Base-by-base conservation (phyloP, 2,888 invertebrate species). In the Coronaproctus castanopsis region DNA sequence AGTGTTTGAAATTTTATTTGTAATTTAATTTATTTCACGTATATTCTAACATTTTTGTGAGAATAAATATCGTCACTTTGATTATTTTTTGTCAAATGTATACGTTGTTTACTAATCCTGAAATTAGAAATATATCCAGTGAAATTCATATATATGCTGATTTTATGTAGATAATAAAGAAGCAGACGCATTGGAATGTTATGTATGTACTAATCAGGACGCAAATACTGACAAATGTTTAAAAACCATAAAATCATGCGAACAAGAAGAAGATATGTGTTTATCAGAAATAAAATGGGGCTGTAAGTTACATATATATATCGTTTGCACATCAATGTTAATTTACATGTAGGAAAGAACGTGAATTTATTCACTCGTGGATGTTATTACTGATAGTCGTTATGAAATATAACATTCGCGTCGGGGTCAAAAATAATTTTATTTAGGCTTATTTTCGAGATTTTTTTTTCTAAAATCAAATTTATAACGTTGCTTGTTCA, bases 251-350 rank as follows among this genome's bases (percentile, higher is more conserved):
- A 85, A 83, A 72, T 89, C 87, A 10, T 97, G 96, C 71, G 85
- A 88, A 65, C 82, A 83, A 66, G 83, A 81, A 49, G 83, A 95
- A 69, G 88, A 91, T 71, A 81, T 85, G 61, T 93, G 92, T 71
- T 76, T 87, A 64, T 84, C 93, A 0, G 87, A 88, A 71, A 87
- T 95, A 24, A 82, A 82, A 72, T 96, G 95, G 95, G 91, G 93
- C 68, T 87, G 88, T 77, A 70, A 76, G 78, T 76, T 55, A 14
- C 14, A 8, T 36, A 36, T 8, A 8, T 8, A 36, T 36, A 8
- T 14, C 5, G 5, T 5, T 8, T 8, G 14, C 14, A 36, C 14
- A 36, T 36, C 5, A 36, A 36, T 8, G 36, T 36, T 36, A 36
- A 36, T 36, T 5, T 14, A 36, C n/a, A n/a, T n/a, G n/a, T n/a